These are phyloP conservation scores for Leistus spinibarbis DNA, from an alignment of 2,888 invertebrate species.

Conservation along the genomic window DNA sequence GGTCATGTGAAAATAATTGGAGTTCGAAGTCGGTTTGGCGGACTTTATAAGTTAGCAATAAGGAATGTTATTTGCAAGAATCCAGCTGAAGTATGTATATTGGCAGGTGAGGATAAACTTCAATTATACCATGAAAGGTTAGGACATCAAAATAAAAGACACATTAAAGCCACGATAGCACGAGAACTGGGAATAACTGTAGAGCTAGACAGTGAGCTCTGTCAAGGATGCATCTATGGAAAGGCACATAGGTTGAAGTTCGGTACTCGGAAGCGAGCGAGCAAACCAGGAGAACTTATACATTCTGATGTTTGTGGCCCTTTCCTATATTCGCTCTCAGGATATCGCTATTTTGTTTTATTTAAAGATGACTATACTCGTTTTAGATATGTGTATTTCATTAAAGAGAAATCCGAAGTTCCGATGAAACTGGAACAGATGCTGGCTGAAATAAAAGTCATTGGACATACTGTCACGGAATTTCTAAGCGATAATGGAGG, in stretches of 20 bases:
- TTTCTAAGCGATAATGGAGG: conserved; percentile 48
- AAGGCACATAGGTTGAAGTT: not conserved
- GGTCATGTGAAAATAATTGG: no score
- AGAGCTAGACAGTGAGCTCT: not conserved
- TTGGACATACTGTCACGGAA: conserved; percentile 46
- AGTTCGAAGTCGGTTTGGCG: not conserved
- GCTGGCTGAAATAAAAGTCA: conserved; percentile 42
- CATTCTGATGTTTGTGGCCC: conserved; percentile 21
- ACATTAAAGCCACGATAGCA: not conserved
- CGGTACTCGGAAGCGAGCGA: not conserved
- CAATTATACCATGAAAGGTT: conserved; percentile 15
- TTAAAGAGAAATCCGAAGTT: conserved; percentile 45
- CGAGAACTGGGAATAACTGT: not conserved
- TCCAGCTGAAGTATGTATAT: no score
- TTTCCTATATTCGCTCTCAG: conserved; percentile 41
- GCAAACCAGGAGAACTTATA: not conserved
- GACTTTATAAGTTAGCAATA: conserved; percentile 18
- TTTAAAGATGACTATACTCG: conserved; percentile 44
- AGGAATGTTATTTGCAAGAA: not conserved
- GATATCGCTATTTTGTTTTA: conserved; percentile 40
- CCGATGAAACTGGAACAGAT: conserved; percentile 43
- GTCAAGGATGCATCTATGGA: not conserved
- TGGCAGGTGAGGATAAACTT: not conserved
- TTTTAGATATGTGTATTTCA: conserved; percentile 44
- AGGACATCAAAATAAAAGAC: conserved; percentile 19